Conservation (phyloP, 2,888 invertebrate species). For the Nymphalis polychloros region DNA sequence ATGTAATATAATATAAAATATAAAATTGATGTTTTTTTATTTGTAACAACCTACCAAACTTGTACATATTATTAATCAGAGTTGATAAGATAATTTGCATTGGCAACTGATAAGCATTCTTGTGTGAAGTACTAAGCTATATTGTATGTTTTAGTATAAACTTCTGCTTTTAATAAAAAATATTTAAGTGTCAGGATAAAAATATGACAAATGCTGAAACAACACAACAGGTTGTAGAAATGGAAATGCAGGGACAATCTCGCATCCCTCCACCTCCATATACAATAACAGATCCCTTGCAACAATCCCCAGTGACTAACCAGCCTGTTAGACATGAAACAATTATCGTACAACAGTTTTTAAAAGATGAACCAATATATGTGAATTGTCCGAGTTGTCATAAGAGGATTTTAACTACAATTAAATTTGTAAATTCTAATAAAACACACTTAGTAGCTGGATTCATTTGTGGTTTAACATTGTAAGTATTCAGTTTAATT, state of each 20-base stretch:
- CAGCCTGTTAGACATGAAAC: constrained; percentile 51
- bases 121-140: constrained; percentile 25
- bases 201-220: constrained; percentile 33
- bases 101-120: constrained; percentile 34
- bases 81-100: constrained; percentile 40
- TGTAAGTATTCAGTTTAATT: constrained; percentile 54
- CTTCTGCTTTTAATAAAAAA: constrained; percentile 5
- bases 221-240: constrained; percentile 44
- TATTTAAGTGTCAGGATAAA: constrained; percentile 29
- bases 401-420: constrained; percentile 61
- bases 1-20: background rate
- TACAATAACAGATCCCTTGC: constrained; percentile 40
- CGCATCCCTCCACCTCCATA: constrained; percentile 69
- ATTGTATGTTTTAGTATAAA: constrained; percentile 14
- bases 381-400: constrained; percentile 63
- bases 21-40: background rate
- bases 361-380: constrained; percentile 56
- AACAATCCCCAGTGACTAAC: constrained; percentile 13
- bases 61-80: constrained; percentile 28
- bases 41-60: background rate
- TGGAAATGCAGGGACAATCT: constrained; percentile 43
- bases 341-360: constrained; percentile 55
- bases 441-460: constrained; percentile 73
- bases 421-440: constrained; percentile 63
- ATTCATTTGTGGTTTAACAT: constrained; percentile 68